Evolutionary conservation across 2,888 invertebrate genomes (phyloP).

Genomic region (Cryptus viduatorius): DNA sequence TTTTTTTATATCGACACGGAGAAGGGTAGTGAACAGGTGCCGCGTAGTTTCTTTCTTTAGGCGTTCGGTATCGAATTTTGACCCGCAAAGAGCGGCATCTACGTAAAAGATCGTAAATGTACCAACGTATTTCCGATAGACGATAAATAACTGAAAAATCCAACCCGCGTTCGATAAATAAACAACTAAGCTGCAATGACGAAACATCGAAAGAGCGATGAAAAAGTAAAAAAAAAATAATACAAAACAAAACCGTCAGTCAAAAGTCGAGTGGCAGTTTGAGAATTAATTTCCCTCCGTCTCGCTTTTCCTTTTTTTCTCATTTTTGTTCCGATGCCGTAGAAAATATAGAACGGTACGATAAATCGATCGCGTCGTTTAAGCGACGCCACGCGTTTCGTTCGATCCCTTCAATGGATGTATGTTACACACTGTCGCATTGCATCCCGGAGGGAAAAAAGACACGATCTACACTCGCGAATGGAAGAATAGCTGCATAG

Average conservation of each 20-base stretch:
- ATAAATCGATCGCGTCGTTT: conserved; percentile 41
- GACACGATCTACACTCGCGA: conserved; percentile 28
- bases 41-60: not conserved
- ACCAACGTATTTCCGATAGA: not conserved
- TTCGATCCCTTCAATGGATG: conserved; percentile 21
- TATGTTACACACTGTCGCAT: conserved; percentile 28
- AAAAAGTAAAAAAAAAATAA: conserved; percentile 4
- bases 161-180: conserved; percentile 5
- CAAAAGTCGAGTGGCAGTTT: conserved; percentile 37
- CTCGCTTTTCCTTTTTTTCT: not conserved
- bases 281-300: conserved; percentile 32
- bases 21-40: not conserved
- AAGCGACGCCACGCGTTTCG: conserved; percentile 18
- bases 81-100: not conserved
- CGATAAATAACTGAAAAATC: not conserved
- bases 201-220: conserved; percentile 9
- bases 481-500: conserved; percentile 46
- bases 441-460: conserved; percentile 19
- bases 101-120: not conserved
- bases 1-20: no score
- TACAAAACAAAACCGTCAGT: conserved; percentile 20
- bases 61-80: not conserved
- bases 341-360: conserved; percentile 10
- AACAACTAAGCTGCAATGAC: not conserved
- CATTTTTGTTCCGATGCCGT: conserved; percentile 3